Conservation (phyloP, 2,888 invertebrate genomes). For the Serripes groenlandicus region DNA sequence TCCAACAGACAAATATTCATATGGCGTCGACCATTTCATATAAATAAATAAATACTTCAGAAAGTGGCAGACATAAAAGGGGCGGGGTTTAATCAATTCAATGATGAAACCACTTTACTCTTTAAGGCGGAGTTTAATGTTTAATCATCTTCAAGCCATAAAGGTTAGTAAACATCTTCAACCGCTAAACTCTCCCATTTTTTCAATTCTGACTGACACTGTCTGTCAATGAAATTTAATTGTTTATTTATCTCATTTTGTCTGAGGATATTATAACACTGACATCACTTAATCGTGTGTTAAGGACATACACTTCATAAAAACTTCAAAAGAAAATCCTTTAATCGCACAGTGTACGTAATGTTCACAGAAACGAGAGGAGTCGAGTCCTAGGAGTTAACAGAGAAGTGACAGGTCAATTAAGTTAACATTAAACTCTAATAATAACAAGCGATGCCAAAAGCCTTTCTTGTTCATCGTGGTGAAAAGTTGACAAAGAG, state of each 20-base stretch:
- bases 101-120: too few relatives aligned
- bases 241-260: conserved; percentile 17
- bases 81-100: background rate
- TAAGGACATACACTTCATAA: conserved; percentile 13
- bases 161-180: background rate
- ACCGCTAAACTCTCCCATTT: conserved; percentile 4
- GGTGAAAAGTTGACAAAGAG: conserved; percentile 37
- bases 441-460: conserved; percentile 48
- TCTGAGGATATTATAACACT: background rate
- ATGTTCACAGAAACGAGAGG: conserved; percentile 13
- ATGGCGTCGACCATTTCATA: too few relatives aligned
- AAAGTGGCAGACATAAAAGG: too few relatives aligned
- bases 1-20: too few relatives aligned
- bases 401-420: conserved; percentile 6
- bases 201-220: conserved; percentile 9
- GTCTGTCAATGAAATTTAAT: conserved; percentile 17
- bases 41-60: too few relatives aligned
- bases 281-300: conserved; percentile 13
- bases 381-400: background rate
- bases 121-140: background rate
- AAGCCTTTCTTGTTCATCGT: conserved; percentile 56
- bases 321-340: conserved; percentile 21
- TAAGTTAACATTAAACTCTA: conserved; percentile 12
- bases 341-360: conserved; percentile 1
- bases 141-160: background rate